Evolutionary conservation across 2,113 vertebrate species (phyloP).

Genomic region (Equus przewalskii): DNA sequence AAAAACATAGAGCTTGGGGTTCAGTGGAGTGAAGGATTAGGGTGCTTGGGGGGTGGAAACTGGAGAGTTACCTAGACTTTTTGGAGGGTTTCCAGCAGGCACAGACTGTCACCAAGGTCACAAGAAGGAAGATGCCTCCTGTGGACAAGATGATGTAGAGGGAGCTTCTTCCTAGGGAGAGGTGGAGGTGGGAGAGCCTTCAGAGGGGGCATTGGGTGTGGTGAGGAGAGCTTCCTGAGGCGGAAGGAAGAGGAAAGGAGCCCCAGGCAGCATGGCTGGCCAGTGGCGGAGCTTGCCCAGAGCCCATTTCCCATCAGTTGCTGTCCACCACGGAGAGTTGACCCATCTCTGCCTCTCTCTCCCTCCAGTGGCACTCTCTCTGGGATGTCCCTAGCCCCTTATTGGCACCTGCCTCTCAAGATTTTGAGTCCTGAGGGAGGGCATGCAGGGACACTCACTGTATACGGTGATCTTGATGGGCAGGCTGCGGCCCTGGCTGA

Average conservation of each 20-base stretch:
- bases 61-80: constrained; percentile 89
- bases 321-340: not conserved
- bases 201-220: not conserved
- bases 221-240: not conserved
- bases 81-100: constrained; percentile 99
- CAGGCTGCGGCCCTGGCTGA: constrained; percentile 92
- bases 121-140: constrained; percentile 97
- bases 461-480: constrained; percentile 96
- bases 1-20: not conserved
- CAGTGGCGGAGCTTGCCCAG: fast-evolving
- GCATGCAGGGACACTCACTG: constrained; percentile 88
- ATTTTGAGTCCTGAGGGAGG: not conserved
- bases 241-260: not conserved
- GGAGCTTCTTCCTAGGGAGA: constrained; percentile 93
- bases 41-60: not conserved
- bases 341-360: not conserved
- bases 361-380: not conserved
- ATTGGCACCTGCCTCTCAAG: not conserved
- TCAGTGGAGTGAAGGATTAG: not conserved
- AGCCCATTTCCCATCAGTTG: not conserved
- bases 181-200: not conserved
- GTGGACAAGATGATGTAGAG: constrained; percentile 99
- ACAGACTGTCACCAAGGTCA: constrained; percentile 98
- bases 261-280: not conserved
- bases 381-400: not conserved